Conservation (phyloP, 2,888 invertebrate species). For the Helicoverpa assulta region DNA sequence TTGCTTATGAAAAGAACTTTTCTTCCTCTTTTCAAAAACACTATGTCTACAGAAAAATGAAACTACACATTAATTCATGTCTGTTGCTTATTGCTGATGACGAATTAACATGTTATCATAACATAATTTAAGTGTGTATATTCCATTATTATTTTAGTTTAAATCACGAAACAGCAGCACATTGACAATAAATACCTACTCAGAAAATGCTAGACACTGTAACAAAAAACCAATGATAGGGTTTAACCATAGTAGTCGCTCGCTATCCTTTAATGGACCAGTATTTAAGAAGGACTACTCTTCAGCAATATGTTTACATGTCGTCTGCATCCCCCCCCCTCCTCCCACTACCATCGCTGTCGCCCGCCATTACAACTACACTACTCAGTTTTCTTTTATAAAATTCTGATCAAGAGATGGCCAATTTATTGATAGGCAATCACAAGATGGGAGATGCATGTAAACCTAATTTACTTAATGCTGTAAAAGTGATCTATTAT, state of each 20-base stretch:
- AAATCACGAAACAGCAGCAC: no score
- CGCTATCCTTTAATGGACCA: conserved; percentile 19
- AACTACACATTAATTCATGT: no score
- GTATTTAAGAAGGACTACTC: conserved; percentile 29
- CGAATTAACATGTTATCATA: no score
- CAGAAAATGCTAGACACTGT: not conserved
- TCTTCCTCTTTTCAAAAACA: no score
- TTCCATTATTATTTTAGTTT: no score
- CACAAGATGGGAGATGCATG: not conserved
- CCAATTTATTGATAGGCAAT: not conserved
- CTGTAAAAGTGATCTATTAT: conserved; percentile 6
- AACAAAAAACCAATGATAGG: not conserved
- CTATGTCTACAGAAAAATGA: no score
- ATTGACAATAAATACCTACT: not conserved
- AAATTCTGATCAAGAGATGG: not conserved
- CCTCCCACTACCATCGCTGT: not conserved
- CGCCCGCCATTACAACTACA: not conserved
- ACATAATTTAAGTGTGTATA: no score
- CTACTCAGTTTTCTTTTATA: conserved; percentile 1
- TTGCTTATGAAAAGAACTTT: not conserved
- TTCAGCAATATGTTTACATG: conserved; percentile 32
- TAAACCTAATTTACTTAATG: not conserved
- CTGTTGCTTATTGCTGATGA: no score
- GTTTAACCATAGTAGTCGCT: not conserved
- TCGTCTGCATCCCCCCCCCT: conserved; percentile 16